Evolutionary conservation across 2,797 vertebrate species (phyloP), one percentile per base, ranked within the genome.

Genomic region (Hapalemur alaotrensis): DNA sequence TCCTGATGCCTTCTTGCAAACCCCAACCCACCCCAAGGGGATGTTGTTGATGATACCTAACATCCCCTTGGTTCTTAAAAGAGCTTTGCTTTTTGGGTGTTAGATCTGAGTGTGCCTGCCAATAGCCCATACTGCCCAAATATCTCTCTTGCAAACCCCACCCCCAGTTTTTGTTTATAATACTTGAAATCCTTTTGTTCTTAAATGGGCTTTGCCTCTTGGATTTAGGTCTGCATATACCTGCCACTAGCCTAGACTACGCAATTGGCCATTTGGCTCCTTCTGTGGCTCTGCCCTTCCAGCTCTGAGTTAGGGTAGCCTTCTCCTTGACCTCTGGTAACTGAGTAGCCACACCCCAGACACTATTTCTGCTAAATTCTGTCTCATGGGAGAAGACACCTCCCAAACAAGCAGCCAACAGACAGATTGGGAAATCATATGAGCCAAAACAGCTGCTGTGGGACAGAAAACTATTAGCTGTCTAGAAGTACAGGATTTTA

Each of bases 381-480:
- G n/a, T 65, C 88, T 57, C 30, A 46, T 32, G 54, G 46, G 96
- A 86, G n/a, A 93, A 59, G 72, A 93, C 75, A 83, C n/a, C 91
- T 97, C 91, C 95, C 88, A 93, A 82, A 91, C 30, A 67, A 38
- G 54, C 28, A 0, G 91, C 82, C 93, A 95, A 63, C 30, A 80
- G 79, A 97, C 92, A 80, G 85, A 97, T 43, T 93, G 93, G 72
- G 95, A 97, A 97, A 97, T 93, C 89, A 35, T 2, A 25, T 57
- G 90, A 96, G 91, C 69, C 83, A 72, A 84, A 87, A 73, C 92
- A 97, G 91, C 95, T 95, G 95, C 61, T 30, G 30, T 59, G 41
- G 23, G n/a, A 91, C 50, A 79, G 91, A 86, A 95, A 91, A 63
- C 48, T 30, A 78, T 50, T 57, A 80, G 43, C 82, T 91, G n/a